These are phyloP conservation scores for Lacerta agilis DNA, from an alignment of 2,797 vertebrate genomes.

Conservation along the genomic window DNA sequence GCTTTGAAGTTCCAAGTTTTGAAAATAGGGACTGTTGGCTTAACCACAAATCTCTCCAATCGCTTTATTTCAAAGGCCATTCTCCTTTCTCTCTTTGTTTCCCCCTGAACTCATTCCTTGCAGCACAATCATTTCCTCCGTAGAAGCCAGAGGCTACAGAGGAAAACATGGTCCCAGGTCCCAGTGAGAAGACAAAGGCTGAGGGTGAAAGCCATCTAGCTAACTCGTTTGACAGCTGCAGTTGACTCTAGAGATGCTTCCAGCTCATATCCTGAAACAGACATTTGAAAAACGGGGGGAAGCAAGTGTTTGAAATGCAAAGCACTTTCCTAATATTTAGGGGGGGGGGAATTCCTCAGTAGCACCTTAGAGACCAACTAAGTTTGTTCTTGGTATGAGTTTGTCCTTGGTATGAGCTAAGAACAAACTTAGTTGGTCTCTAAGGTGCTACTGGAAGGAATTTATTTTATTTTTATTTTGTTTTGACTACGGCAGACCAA, in stretches of 20 bases:
- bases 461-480: no score
- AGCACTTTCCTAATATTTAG: not conserved
- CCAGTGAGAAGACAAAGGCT: not conserved
- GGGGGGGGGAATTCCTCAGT: no score
- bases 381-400: no score
- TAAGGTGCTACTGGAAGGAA: no score
- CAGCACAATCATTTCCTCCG: not conserved
- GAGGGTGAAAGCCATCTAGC: not conserved
- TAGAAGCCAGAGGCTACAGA: no score
- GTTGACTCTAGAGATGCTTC: not conserved
- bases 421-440: no score
- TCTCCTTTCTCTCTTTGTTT: not conserved
- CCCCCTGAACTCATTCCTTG: not conserved
- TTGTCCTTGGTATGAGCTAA: no score
- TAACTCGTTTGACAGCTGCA: not conserved
- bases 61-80: not conserved
- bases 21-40: not conserved
- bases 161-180: not conserved
- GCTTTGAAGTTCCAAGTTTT: slow-evolving; percentile 6
- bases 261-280: not conserved
- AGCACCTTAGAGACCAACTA: no score
- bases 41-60: not conserved
- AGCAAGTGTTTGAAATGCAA: not conserved
- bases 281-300: not conserved
- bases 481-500: no score